These are phyloP conservation scores for Cheilosia vernalis DNA, from an alignment of 2,888 invertebrate genomes.

Conservation along the genomic window DNA sequence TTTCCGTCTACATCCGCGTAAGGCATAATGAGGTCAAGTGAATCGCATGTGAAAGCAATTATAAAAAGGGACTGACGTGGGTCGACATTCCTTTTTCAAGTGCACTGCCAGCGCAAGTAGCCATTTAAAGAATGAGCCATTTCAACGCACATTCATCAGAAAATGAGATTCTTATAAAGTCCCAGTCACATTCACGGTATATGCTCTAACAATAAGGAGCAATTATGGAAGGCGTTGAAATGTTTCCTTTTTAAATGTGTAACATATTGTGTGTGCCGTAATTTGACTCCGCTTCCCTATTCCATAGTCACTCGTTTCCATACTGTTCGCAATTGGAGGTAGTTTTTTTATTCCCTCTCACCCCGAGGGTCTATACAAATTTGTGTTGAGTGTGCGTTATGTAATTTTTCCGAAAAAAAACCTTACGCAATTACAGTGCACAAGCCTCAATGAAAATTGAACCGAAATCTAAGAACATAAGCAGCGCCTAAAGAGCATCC, in stretches of 20 bases:
- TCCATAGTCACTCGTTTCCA: background rate
- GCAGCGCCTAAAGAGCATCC: constrained; percentile 56
- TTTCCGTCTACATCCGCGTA: no score
- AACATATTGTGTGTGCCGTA: constrained; percentile 27
- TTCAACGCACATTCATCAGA: no score
- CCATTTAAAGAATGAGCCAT: no score
- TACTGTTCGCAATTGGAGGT: background rate
- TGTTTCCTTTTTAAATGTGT: background rate
- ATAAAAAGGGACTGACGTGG: no score
- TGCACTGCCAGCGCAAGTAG: no score
- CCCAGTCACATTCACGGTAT: no score
- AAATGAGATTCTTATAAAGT: no score
- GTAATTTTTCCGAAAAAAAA: constrained; percentile 26
- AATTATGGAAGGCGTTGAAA: constrained; percentile 41
- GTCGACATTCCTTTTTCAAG: no score
- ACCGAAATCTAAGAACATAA: constrained; percentile 19
- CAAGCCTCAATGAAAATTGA: constrained; percentile 20
- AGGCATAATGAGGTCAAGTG: no score
- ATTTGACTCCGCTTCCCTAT: constrained; percentile 19
- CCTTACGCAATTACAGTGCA: constrained; percentile 24
- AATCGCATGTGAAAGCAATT: no score
- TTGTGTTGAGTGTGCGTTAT: constrained; percentile 1
- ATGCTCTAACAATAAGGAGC: constrained; percentile 7
- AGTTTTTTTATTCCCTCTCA: background rate
- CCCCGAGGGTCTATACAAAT: background rate